phyloP scores from a whole-genome alignment of 35 echinoderm and acorn worm genomes.

The Patiria miniata region DNA sequence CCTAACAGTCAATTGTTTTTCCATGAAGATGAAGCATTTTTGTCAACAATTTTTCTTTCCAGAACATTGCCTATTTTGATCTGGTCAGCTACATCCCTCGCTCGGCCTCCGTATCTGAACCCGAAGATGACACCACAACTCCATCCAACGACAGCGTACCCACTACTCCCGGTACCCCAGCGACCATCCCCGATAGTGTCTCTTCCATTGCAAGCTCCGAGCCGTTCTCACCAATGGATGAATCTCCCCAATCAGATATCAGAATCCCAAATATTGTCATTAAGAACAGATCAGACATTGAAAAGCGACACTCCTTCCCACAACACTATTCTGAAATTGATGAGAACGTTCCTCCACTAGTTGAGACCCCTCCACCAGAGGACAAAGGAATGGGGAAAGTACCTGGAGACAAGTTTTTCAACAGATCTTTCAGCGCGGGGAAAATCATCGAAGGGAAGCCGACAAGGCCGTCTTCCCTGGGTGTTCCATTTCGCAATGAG shows the following conservation, averaged over 20 bases:
- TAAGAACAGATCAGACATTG: background rate
- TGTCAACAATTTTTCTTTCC: slow-evolving; percentile 9
- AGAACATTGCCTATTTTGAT: slow-evolving; percentile 98
- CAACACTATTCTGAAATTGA: slow-evolving; percentile 16
- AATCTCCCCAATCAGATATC: background rate
- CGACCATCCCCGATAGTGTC: background rate
- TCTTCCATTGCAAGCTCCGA: slow-evolving; percentile 24
- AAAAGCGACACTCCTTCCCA: slow-evolving; percentile 22
- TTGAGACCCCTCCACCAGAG: background rate
- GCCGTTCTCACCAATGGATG: slow-evolving; percentile 12
- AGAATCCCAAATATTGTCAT: background rate
- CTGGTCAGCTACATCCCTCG: slow-evolving; percentile 92
- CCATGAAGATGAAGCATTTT: too few species aligned
- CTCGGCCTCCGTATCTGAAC: slow-evolving; percentile 61
- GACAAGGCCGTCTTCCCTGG: slow-evolving; percentile 25
- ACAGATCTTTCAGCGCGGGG: background rate
- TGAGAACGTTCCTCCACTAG: background rate
- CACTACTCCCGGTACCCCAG: background rate
- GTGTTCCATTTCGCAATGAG: slow-evolving; percentile 9
- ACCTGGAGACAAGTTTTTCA: background rate
- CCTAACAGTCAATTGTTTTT: too few species aligned
- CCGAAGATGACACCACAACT: slow-evolving; percentile 53
- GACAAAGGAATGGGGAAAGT: too few species aligned
- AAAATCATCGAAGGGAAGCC: slow-evolving; percentile 25
- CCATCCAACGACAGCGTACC: slow-evolving; percentile 51